These are phyloP conservation scores for Lepidurus couesii DNA, from an alignment of 1,140 invertebrate genomes.

Conservation along the genomic window DNA sequence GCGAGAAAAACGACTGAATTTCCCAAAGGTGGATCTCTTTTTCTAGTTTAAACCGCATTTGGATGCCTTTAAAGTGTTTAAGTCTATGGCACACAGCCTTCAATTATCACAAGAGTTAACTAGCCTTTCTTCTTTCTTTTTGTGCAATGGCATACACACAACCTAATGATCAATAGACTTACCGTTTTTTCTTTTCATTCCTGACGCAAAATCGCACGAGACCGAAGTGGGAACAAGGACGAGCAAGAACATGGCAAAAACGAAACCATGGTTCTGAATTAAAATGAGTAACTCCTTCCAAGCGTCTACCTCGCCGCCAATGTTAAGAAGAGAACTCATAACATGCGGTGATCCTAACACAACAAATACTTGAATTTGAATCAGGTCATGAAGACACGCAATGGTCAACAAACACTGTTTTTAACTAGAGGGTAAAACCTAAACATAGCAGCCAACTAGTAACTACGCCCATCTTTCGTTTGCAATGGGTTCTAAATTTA, in stretches of 20 bases:
- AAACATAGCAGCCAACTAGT: background rate
- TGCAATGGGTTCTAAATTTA: background rate
- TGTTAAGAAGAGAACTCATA: background rate
- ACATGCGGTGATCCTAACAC: background rate
- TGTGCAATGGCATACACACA: conserved; percentile 8
- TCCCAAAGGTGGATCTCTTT: no score
- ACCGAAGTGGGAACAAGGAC: conserved; percentile 6
- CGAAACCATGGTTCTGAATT: background rate
- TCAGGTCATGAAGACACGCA: background rate
- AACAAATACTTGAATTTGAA: background rate
- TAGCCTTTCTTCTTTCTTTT: background rate
- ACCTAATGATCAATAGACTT: background rate
- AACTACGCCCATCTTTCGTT: background rate
- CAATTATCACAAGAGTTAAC: conserved; percentile 1
- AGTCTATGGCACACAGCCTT: background rate
- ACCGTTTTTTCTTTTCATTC: background rate
- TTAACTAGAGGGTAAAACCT: background rate
- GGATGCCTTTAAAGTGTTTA: background rate
- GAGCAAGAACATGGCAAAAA: background rate
- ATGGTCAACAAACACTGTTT: background rate
- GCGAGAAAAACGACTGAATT: no score
- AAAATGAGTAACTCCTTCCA: background rate
- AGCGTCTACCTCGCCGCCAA: background rate
- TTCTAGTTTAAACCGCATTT: no score
- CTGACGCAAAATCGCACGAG: conserved; percentile 5